phyloP scores from a whole-genome alignment of 2,797 vertebrate species.

The Spheniscus humboldti region DNA sequence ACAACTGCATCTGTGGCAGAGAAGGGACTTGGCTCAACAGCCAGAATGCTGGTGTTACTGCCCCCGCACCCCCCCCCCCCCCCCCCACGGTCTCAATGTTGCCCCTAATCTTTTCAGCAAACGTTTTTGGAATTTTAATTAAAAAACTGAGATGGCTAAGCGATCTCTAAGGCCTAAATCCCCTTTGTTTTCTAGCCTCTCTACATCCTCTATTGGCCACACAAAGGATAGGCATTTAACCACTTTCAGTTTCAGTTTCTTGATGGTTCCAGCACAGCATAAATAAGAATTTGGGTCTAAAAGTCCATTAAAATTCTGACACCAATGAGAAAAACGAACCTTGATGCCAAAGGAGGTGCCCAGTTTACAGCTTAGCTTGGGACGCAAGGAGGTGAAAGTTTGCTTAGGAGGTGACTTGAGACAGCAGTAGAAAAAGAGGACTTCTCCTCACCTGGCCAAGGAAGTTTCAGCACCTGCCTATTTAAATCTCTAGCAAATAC shows the following conservation, averaged over 20 bases:
- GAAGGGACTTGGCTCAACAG: not conserved
- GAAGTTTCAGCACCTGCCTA: not conserved
- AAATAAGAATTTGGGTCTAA: not conserved
- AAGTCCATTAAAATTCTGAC: not conserved
- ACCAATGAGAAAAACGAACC: not conserved
- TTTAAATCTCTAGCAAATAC: not conserved
- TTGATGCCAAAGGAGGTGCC: not conserved
- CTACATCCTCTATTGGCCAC: not conserved
- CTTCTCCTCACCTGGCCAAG: not conserved
- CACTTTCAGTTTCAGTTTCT: not conserved
- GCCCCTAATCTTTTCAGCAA: not conserved
- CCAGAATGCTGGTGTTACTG: not conserved
- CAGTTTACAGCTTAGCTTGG: not conserved
- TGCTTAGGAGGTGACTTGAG: not conserved
- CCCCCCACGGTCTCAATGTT: not conserved
- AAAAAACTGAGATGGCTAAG: not conserved
- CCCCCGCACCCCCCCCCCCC: no score
- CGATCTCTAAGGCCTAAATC: not conserved
- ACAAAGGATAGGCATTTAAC: not conserved
- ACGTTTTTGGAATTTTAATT: not conserved
- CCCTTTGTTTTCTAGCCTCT: not conserved
- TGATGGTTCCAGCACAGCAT: not conserved
- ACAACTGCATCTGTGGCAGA: conserved; percentile 10
- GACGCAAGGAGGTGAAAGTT: not conserved
- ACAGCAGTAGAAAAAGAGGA: not conserved